These are phyloP conservation scores for Palythoa grandis DNA, from an alignment of 92 coral and sea anemone genomes.

Conservation along the genomic window DNA sequence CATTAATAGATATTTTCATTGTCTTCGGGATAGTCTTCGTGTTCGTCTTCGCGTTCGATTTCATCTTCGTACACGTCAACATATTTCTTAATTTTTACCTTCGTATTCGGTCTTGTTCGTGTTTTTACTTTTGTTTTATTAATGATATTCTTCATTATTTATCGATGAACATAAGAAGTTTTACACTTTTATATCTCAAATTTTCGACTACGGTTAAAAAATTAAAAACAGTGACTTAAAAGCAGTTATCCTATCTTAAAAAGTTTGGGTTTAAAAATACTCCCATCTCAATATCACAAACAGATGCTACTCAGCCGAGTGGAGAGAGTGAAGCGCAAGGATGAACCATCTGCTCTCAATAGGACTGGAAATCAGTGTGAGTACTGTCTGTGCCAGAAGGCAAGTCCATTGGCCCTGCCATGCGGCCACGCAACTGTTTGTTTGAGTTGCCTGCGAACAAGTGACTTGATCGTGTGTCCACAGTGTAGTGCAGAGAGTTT, in stretches of 20 bases:
- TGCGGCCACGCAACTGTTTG: slow-evolving; percentile 40
- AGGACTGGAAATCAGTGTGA: slow-evolving; percentile 40
- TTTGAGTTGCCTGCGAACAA: slow-evolving; percentile 21
- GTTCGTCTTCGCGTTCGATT: too few relatives aligned
- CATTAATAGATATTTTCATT: too few relatives aligned
- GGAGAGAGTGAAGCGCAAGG: neutral
- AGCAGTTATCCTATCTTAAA: neutral
- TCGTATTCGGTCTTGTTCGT: too few relatives aligned
- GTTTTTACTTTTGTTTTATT: too few relatives aligned
- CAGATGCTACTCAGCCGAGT: slow-evolving; percentile 35
- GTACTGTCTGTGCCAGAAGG: slow-evolving; percentile 28
- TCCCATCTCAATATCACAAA: neutral
- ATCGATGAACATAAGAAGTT: too few relatives aligned
- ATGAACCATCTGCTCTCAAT: neutral
- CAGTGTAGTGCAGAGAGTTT: slow-evolving; percentile 15
- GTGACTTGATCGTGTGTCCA: slow-evolving; percentile 24
- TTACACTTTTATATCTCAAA: too few relatives aligned
- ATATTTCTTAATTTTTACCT: too few relatives aligned
- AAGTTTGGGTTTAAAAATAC: neutral
- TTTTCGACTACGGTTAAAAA: too few relatives aligned
- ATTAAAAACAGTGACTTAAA: too few relatives aligned
- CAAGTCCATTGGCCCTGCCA: slow-evolving; percentile 33
- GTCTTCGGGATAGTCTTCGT: too few relatives aligned
- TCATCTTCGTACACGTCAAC: too few relatives aligned
- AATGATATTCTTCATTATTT: too few relatives aligned